Conservation (phyloP, 2,113 vertebrate species). For the Pomatostomus ruficeps region DNA sequence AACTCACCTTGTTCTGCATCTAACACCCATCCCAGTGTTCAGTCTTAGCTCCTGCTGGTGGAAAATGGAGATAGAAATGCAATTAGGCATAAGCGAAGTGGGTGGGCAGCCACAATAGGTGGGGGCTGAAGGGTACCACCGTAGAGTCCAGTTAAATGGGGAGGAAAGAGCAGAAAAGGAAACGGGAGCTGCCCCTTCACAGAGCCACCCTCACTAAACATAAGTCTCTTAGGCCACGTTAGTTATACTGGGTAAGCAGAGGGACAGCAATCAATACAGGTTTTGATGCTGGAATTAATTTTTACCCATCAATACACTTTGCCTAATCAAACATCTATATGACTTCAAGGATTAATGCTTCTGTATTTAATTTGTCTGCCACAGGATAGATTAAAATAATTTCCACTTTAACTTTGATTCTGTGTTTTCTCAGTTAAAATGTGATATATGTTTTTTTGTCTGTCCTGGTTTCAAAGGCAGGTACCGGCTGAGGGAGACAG, state of each 20-base stretch:
- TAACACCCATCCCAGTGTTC: not conserved
- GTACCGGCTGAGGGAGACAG: too few species aligned
- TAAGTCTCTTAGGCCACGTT: accelerated
- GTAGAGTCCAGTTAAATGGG: not conserved
- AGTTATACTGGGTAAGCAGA: not conserved
- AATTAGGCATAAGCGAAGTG: not conserved
- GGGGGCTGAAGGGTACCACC: not conserved
- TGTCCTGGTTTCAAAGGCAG: too few species aligned
- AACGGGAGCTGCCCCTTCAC: not conserved
- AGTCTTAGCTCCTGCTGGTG: not conserved
- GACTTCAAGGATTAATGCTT: not conserved
- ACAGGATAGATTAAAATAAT: not conserved
- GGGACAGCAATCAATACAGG: not conserved
- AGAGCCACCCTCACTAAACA: not conserved
- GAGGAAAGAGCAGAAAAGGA: not conserved
- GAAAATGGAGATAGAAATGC: not conserved
- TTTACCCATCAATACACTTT: not conserved
- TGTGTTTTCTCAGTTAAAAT: not conserved
- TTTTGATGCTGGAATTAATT: slow-evolving; percentile 28
- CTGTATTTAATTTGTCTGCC: not conserved
- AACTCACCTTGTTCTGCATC: accelerated
- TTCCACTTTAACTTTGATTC: not conserved
- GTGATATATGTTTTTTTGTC: accelerated
- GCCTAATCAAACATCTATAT: not conserved
- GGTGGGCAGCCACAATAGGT: too few species aligned